Percentiles rank a stretch among this genome's conserved stretches.
Evolutionary conservation across 2,113 vertebrate species (phyloP).

Genomic region (Strix aluco): DNA sequence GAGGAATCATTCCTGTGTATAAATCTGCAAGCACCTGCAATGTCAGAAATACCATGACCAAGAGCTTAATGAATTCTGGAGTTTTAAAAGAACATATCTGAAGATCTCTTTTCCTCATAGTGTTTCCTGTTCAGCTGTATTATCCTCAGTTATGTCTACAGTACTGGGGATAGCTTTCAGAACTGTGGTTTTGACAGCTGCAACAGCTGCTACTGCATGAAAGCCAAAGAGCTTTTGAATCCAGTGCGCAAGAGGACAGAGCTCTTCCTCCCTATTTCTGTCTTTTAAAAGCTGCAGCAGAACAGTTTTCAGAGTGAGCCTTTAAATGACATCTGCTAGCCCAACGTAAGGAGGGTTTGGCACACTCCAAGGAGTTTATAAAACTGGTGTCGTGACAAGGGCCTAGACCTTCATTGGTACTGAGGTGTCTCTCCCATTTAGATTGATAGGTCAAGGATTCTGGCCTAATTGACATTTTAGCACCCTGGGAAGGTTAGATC

Average conservation of each 20-base stretch:
- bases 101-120: background rate
- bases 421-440: background rate
- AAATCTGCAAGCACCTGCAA: constrained; percentile 9
- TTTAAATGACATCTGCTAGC: background rate
- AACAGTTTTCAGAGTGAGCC: background rate
- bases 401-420: no score
- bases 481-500: background rate
- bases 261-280: background rate
- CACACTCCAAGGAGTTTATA: background rate
- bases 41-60: background rate
- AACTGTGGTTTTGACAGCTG: background rate
- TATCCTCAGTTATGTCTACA: background rate
- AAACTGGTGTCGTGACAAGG: background rate
- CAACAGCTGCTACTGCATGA: background rate
- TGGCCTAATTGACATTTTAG: background rate
- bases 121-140: background rate
- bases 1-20: background rate
- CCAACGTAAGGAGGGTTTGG: background rate
- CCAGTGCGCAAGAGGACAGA: background rate
- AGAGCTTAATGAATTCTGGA: background rate
- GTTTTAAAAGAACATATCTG: background rate
- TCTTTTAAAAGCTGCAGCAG: background rate
- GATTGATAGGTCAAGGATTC: background rate
- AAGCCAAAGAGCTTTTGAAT: background rate
- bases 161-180: background rate